A percentile compares a stretch with the other conserved stretches of the same genome.
These are phyloP conservation scores for Limosa lapponica DNA, from an alignment of 2,797 vertebrate genomes.

Conservation along the genomic window DNA sequence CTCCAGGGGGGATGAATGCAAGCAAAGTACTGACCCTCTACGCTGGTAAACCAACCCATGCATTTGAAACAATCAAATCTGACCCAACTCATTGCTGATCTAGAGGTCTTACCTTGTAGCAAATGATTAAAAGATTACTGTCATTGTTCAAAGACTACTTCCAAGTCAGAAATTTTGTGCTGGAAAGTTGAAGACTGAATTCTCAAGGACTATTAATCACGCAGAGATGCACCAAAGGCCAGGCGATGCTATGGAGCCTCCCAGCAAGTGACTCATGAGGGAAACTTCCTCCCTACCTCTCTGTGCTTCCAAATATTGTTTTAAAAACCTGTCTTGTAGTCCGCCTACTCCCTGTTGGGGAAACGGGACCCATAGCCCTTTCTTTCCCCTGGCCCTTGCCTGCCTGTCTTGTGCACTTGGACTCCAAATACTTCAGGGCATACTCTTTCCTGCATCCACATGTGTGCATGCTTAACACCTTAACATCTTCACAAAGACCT, in stretches of 20 bases:
- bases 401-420: neutral
- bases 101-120: neutral
- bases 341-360: neutral
- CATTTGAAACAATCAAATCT: neutral
- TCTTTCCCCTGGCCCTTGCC: neutral
- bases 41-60: neutral
- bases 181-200: neutral
- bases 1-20: fast-evolving
- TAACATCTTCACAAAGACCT: neutral
- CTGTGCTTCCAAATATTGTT: neutral
- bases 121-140: neutral
- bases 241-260: fast-evolving
- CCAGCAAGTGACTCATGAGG: neutral
- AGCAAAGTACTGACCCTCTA: neutral
- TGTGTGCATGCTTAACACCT: neutral
- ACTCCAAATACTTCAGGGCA: neutral
- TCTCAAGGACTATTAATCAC: neutral
- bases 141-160: neutral
- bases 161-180: neutral
- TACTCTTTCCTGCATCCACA: neutral
- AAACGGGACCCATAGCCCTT: neutral
- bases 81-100: neutral
- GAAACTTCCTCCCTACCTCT: neutral
- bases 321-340: neutral
- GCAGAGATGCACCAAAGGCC: neutral